Base-by-base conservation (phyloP, 2,888 invertebrate species). In the Thymelicus acteon region DNA sequence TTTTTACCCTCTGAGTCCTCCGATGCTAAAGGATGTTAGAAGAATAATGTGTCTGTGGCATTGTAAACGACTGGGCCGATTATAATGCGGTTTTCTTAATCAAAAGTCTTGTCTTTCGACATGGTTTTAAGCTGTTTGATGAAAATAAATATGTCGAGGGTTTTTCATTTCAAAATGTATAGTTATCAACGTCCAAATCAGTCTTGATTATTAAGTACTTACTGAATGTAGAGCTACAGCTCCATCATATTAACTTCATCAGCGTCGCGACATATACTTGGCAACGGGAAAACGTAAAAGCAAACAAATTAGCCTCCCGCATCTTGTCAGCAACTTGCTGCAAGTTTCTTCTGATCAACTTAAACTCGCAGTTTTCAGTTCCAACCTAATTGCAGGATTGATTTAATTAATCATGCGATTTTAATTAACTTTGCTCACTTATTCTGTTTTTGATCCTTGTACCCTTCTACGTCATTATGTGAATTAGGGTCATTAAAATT, bases 331-430 rank as follows among this genome's bases (percentile, higher is more conserved):
- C 37, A 39, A 65, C 64, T 64, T 52, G 52, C 70, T 64, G 52
- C 48, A 49, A 63, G 37, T 62, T 47, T 69, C 62, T 62, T 69
- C 57, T 69, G 57, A 69, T 69, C 64, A 70, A 70, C 64, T 65
- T 70, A 52, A 70, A 37, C 69, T 69, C 62, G 48, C 47, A 57
- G 62, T 48, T 48, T 48, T 61, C 57, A 57, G 57, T 58, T 63
- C 19, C 62, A 44, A 54, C 48, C 57, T 69, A 68, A 54, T 62
- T 62, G 44, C 4, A 47, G 54, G 44, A 62, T 62, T 62, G 68
- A 68, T 68, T 54, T 62, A 31, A 68, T 68, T 62, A 54, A 12
- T 24, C 24, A 54, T 54, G 24, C 54, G 19, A 12, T 54, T 24
- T 24, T 54, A 19, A 54, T 54, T 54, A 54, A 0, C 24, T 31